Base-by-base conservation (phyloP, 1,140 invertebrate species). In the Riptortus pedestris region DNA sequence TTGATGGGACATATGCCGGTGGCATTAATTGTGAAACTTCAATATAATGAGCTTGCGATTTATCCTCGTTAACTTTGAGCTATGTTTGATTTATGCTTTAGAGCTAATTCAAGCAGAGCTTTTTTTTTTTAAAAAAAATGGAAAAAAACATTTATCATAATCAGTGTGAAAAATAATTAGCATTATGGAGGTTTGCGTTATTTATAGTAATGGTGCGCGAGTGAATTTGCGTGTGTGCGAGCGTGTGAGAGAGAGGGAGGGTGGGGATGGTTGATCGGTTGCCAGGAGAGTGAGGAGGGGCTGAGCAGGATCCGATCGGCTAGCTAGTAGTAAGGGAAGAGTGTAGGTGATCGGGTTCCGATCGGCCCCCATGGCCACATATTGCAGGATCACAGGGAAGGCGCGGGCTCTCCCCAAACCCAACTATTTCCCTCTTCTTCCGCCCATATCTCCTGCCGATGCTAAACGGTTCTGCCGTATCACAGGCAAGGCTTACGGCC, bases 381-480 rank as follows among this genome's bases (percentile, higher is more conserved):
- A 82, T 72, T 90, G 88, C 75, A 83, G 88, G 73, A 90, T 91
- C 64, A 91, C 88, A 31, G 88, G 86, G 31, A 83, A 81, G 69
- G 87, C 85, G 73, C 79, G 86, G 47, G 86, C 85, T 67, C 80
- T 91, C 66, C 86, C 87, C 45, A 86, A 88, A 69, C 85, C 87
- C 29, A 88, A 90, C 75, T 91, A 91, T 72, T 87, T 91, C 70
- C 88, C 89, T 2, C 76, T 91, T 27, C 75, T 91, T 28, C 87
- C 87, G 18, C 84, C 87, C 0, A 85, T 90, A 62, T 88, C 86
- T 57, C 87, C 88, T 2, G 85, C 85, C 2, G 87, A 89, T 69
- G 88, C 87, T 1, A 84, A 86, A 71, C 79, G 85, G 63, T 85
- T 86, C 68, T 90, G 88, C 71, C 80, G 85, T 66, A 88, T 91